Conservation (phyloP, 2,888 invertebrate species). For the Rotaria macrura region DNA sequence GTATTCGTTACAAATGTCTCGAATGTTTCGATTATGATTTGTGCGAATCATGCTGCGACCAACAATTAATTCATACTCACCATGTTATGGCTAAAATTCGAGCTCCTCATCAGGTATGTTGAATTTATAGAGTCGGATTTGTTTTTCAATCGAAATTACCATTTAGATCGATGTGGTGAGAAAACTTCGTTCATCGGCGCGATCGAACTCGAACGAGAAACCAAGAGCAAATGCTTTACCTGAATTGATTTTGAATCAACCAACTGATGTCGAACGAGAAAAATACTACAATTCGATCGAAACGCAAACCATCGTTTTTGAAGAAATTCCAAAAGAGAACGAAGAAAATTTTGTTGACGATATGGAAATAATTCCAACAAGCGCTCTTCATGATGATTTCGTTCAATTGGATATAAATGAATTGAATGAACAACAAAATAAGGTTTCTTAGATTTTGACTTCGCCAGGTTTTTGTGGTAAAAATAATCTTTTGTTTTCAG, state of each 20-base stretch:
- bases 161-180: not conserved
- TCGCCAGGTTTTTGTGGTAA: not conserved
- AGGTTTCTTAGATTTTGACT: not conserved
- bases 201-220: not conserved
- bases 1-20: not conserved
- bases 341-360: not conserved
- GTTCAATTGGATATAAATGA: not conserved
- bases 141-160: too few relatives aligned
- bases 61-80: not conserved
- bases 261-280: not conserved
- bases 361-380: not conserved
- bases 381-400: not conserved
- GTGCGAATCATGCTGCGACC: not conserved
- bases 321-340: not conserved
- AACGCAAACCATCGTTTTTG: not conserved
- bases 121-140: not conserved
- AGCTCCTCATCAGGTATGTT: not conserved
- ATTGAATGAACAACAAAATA: not conserved
- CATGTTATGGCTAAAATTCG: not conserved
- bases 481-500: not conserved
- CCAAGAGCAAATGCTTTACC: not conserved
- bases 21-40: constrained; percentile 1
- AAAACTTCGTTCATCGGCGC: not conserved
- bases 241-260: not conserved
- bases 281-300: not conserved